Base-by-base conservation (phyloP, 2,888 invertebrate species). In the Diogma glabrata region DNA sequence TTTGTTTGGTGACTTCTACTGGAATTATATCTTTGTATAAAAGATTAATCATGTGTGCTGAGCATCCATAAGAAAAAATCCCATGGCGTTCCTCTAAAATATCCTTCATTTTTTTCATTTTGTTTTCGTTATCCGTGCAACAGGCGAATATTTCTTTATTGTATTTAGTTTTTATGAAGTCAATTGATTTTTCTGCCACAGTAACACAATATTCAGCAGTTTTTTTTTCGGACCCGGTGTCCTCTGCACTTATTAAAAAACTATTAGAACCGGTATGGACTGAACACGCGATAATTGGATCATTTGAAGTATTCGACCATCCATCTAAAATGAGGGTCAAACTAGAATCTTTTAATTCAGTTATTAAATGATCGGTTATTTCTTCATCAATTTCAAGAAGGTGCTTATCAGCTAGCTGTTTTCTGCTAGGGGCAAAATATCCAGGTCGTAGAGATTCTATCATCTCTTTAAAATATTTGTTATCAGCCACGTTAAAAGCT, bases 381-480 rank as follows among this genome's bases (percentile, higher is more conserved):
- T 45, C 45, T 22, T 45, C 23, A 45, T 22, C 22, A 45, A 45
- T 22, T 45, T 22, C 22, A 45, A 45, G 12, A 19, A 45, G 45
- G 45, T 45, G 45, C 12, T 45, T 45, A 45, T 45, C 22, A 5
- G 45, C 45, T 45, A 45, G n/a, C 22, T 45, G 45, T 45, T 45
- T 45, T 45, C 22, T 45, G 45, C 12, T 45, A 45, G 22, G 45
- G n/a, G 14, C 22, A 20, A 23, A 3, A 45, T 45, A 45, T 19
- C 45, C 45, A 45, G 45, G 14, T 20, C 20, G 45, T 45, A 45
- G 22, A 45, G 45, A 45, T 45, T 20, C 40, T 12, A 45, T 45
- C 45, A 45, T 45, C 22, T 22, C 22, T 45, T 45, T 22, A 45
- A 45, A 45, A 33, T 1, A 20, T 20, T 19, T 22, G 2, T 23